A percentile compares a stretch with the other conserved stretches of the same genome.
Conservation (phyloP, 1,140 invertebrate species). For the Drosophila lowei region DNA sequence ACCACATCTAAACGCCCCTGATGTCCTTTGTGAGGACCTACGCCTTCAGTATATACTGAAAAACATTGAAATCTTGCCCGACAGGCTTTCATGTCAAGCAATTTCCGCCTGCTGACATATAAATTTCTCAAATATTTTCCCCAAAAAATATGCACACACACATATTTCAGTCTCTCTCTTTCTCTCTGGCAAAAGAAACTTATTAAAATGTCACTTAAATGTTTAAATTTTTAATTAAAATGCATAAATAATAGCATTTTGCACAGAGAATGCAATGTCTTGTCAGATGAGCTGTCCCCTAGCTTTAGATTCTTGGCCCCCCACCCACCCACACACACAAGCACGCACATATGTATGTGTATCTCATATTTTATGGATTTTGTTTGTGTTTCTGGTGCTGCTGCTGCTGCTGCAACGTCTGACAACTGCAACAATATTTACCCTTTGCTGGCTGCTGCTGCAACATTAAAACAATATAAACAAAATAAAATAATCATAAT, state of each 20-base stretch:
- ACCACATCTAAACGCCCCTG: too few species aligned
- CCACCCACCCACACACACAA: slow-evolving; percentile 8
- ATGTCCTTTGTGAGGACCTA: too few species aligned
- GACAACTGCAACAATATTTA: slow-evolving; percentile 71
- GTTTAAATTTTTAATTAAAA: slow-evolving; percentile 77
- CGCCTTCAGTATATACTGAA: too few species aligned
- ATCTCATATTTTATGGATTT: slow-evolving; percentile 31
- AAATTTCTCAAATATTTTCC: slow-evolving; percentile 53
- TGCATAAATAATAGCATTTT: slow-evolving; percentile 73
- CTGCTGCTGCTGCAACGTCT: slow-evolving; percentile 10
- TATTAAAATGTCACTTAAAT: slow-evolving; percentile 78
- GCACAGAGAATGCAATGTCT: slow-evolving; percentile 53
- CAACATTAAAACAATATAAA: slow-evolving; percentile 74
- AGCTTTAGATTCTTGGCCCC: slow-evolving; percentile 18
- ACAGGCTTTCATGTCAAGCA: slow-evolving; percentile 44
- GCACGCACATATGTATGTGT: slow-evolving; percentile 13
- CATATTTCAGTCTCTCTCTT: slow-evolving; percentile 35
- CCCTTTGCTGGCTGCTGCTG: slow-evolving; percentile 42
- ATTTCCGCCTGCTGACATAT: slow-evolving; percentile 52
- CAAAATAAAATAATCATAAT: slow-evolving; percentile 73
- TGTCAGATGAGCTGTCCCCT: slow-evolving; percentile 27
- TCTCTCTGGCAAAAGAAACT: slow-evolving; percentile 40
- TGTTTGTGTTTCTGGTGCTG: slow-evolving; percentile 45
- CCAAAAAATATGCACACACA: neutral
- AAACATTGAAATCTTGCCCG: too few species aligned